A percentile compares a stretch with the other conserved stretches of the same genome.
Conservation (phyloP, 2,888 invertebrate species). For the Drosophila mimetica region DNA sequence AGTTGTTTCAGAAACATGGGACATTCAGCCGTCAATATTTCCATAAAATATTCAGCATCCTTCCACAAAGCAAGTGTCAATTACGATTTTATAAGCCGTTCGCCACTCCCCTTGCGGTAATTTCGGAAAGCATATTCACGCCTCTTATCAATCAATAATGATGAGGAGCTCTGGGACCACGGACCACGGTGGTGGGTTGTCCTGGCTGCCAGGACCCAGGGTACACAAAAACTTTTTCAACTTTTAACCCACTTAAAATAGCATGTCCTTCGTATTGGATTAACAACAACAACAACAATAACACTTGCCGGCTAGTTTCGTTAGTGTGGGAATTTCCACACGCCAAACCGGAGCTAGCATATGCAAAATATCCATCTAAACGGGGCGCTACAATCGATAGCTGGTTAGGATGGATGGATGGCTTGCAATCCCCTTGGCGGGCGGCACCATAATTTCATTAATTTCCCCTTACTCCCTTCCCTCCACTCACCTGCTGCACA, state of each 20-base stretch:
- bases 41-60: constrained; percentile 17
- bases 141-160: constrained; percentile 63
- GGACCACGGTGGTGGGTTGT: constrained; percentile 25
- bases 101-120: not conserved
- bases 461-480: constrained; percentile 5
- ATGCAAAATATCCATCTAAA: constrained; percentile 42
- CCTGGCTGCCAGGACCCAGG: not conserved
- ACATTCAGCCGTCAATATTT: not conserved
- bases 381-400: constrained; percentile 59
- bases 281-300: constrained; percentile 43
- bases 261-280: constrained; percentile 75
- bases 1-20: not conserved
- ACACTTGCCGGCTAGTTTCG: constrained; percentile 23
- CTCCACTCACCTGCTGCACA: constrained; percentile 89
- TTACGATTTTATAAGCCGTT: constrained; percentile 33
- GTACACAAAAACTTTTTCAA: constrained; percentile 63
- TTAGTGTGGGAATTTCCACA: constrained; percentile 69
- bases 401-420: not conserved
- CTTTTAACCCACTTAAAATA: constrained; percentile 79
- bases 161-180: not conserved
- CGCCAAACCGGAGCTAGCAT: constrained; percentile 37
- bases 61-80: constrained; percentile 14
- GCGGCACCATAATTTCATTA: constrained; percentile 16
- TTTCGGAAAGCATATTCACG: constrained; percentile 37
- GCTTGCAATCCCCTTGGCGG: not conserved